phyloP scores from a whole-genome alignment of 2,113 vertebrate genomes.

The Zosterops borbonicus region DNA sequence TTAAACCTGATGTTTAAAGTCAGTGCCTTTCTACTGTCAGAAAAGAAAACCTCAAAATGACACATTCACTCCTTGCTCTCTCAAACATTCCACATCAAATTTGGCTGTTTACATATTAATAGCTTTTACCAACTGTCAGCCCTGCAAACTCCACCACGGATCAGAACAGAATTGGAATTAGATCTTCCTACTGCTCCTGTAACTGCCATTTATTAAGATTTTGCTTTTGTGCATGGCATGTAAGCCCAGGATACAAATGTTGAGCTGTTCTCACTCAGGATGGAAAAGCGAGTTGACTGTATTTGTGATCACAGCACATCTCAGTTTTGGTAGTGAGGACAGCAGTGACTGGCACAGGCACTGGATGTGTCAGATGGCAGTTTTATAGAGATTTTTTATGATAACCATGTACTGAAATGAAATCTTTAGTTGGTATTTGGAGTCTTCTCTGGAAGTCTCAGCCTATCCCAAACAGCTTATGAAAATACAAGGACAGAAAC shows the following conservation, averaged over 20 bases:
- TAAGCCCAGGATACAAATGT: not conserved
- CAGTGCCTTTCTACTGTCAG: not conserved
- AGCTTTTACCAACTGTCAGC: slow-evolving; percentile 5
- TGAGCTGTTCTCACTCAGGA: slow-evolving; percentile 7
- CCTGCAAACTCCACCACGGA: not conserved
- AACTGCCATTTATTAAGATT: not conserved
- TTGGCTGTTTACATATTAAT: slow-evolving; percentile 16
- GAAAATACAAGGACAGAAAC: not conserved
- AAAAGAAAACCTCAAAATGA: not conserved
- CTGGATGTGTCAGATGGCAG: slow-evolving; percentile 9
- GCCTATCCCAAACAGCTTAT: not conserved
- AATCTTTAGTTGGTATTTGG: not conserved
- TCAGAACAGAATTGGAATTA: not conserved
- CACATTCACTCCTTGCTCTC: not conserved
- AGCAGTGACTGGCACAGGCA: not conserved
- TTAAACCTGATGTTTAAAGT: not conserved
- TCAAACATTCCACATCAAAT: slow-evolving; percentile 19
- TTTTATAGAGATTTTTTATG: slow-evolving; percentile 40
- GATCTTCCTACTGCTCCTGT: not conserved
- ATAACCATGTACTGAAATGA: slow-evolving; percentile 4
- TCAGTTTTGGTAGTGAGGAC: not conserved
- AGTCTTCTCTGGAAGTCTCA: slow-evolving; percentile 8
- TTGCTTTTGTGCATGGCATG: not conserved
- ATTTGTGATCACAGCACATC: slow-evolving; percentile 10
- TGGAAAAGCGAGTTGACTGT: not conserved